Evolutionary conservation across 2,797 vertebrate genomes (phyloP).

Genomic region (Sebastes kiyomatsui): DNA sequence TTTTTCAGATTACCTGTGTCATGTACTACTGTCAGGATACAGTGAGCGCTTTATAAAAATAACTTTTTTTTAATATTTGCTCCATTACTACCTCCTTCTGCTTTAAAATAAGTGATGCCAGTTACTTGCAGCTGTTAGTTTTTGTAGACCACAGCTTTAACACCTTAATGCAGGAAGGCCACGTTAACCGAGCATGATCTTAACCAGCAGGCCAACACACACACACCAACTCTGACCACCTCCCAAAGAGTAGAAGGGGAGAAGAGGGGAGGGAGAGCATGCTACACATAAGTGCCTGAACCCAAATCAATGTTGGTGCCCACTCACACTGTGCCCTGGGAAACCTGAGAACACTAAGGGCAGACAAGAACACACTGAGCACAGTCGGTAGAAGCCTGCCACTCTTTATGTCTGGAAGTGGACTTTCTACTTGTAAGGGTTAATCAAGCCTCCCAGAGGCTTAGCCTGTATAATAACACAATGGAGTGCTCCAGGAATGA

Average conservation of each 20-base stretch:
- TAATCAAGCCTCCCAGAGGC: neutral
- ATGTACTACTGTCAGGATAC: too few relatives aligned
- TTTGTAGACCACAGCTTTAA: neutral
- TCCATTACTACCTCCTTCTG: too few relatives aligned
- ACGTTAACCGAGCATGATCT: neutral
- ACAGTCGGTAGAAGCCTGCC: neutral
- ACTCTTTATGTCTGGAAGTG: neutral
- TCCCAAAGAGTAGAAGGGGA: neutral
- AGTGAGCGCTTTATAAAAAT: too few relatives aligned
- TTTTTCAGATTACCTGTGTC: too few relatives aligned
- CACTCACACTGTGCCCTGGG: constrained; percentile 4
- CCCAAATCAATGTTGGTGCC: neutral
- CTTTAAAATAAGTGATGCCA: neutral
- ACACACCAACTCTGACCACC: neutral
- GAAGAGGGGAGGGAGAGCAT: neutral
- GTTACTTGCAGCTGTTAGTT: neutral
- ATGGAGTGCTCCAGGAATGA: neutral
- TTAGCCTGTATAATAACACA: neutral
- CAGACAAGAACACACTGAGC: neutral
- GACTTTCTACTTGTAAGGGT: neutral
- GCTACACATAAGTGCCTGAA: neutral
- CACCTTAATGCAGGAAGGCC: neutral
- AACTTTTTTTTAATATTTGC: too few relatives aligned
- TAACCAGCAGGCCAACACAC: neutral
- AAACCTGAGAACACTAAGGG: constrained; percentile 9